A percentile compares a stretch with the other conserved stretches of the same genome.
phyloP scores from a whole-genome alignment of 2,113 vertebrate species.

The Corvus hawaiiensis region DNA sequence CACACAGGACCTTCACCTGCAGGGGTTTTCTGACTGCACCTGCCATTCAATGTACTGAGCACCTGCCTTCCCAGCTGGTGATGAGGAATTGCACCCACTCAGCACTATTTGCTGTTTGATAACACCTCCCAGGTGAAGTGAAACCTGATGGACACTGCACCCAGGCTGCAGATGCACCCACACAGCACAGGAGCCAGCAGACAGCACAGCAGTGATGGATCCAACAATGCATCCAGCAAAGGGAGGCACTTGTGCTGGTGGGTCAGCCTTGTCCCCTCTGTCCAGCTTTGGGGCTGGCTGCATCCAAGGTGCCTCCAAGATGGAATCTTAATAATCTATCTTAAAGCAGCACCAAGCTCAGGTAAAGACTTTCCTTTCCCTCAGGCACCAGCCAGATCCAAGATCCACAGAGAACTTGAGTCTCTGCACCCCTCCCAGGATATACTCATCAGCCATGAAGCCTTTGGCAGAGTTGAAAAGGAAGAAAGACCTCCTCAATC shows the following conservation, averaged over 20 bases:
- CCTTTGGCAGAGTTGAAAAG: not conserved
- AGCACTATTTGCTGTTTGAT: not conserved
- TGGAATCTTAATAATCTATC: not conserved
- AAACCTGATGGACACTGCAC: not conserved
- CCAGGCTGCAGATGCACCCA: not conserved
- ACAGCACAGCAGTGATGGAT: not conserved
- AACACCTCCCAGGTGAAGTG: not conserved
- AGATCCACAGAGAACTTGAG: not conserved
- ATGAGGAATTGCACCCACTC: not conserved
- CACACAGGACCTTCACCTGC: not conserved
- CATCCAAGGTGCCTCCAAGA: not conserved
- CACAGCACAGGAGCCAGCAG: not conserved
- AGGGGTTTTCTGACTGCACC: not conserved
- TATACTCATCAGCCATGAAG: not conserved
- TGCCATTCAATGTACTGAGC: not conserved
- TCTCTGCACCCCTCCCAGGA: not conserved
- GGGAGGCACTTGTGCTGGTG: not conserved
- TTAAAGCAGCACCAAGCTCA: not conserved
- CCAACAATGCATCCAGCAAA: not conserved
- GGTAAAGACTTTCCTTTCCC: not conserved
- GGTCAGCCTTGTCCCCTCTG: not conserved
- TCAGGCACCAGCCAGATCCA: not conserved
- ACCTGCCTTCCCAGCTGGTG: not conserved
- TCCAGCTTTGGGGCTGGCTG: not conserved
- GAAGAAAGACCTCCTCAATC: not conserved